Evolutionary conservation across 2,888 invertebrate genomes (phyloP).

Genomic region (Leucoptera coffeella): DNA sequence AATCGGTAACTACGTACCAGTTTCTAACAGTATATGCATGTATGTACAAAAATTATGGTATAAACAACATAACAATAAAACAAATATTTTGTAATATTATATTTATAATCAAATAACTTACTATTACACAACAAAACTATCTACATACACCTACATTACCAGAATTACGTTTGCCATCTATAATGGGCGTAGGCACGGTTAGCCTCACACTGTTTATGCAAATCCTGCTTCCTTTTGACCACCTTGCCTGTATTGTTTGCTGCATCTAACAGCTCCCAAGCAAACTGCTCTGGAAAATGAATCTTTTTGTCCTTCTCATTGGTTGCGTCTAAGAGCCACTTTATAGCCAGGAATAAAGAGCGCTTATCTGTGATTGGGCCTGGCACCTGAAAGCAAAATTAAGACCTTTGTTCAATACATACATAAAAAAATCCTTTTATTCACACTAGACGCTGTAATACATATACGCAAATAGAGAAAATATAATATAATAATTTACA

Average conservation of each 20-base stretch:
- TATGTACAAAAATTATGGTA: too few species aligned
- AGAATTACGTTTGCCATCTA: conserved; percentile 58
- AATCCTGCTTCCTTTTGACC: conserved; percentile 85
- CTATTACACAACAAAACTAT: too few species aligned
- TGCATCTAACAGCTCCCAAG: conserved; percentile 83
- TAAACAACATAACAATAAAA: too few species aligned
- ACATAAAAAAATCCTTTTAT: too few species aligned
- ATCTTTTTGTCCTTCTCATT: conserved; percentile 68
- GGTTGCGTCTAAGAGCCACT: conserved; percentile 82
- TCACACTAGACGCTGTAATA: too few species aligned
- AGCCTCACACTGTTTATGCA: conserved; percentile 89
- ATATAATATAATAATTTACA: too few species aligned
- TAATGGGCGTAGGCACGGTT: conserved; percentile 97
- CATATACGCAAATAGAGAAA: too few species aligned
- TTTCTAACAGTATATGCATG: too few species aligned
- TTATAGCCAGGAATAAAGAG: conserved; percentile 78
- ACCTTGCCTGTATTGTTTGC: conserved; percentile 77
- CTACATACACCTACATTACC: neutral
- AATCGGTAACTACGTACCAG: too few species aligned
- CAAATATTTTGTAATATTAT: too few species aligned
- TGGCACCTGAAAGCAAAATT: conserved; percentile 67
- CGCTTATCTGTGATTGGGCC: conserved; percentile 70
- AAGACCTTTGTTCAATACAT: too few species aligned
- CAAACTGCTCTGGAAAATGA: conserved; percentile 70
- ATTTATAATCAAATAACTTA: too few species aligned